phyloP scores from a whole-genome alignment of 2,888 invertebrate genomes.

The Caenorhabditis drosophilae region DNA sequence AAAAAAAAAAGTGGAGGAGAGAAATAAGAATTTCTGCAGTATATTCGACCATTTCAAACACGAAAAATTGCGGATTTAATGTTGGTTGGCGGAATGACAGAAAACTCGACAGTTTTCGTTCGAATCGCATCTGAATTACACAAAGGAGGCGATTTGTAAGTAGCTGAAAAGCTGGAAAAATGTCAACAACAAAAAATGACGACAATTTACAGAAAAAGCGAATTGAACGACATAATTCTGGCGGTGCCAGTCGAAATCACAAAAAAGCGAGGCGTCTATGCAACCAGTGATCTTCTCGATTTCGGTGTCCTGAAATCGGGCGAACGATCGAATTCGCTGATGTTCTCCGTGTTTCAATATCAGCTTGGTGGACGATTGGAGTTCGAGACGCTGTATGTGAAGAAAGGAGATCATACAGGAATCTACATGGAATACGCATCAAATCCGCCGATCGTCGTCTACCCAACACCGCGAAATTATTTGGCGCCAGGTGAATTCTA shows the following conservation, averaged over 20 bases:
- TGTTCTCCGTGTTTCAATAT: conserved; percentile 74
- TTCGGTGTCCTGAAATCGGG: conserved; percentile 79
- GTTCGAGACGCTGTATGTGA: conserved; percentile 57
- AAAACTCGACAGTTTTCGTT: conserved; percentile 60
- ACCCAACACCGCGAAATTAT: conserved; percentile 28
- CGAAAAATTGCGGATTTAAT: conserved; percentile 37
- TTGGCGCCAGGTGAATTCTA: conserved; percentile 10
- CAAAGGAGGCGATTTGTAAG: conserved; percentile 4
- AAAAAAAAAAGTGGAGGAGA: no score
- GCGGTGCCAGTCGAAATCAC: conserved; percentile 51
- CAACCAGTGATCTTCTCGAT: conserved; percentile 81
- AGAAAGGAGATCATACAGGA: conserved; percentile 49
- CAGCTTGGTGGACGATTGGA: conserved; percentile 77
- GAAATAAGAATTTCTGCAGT: no score
- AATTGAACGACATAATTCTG: conserved; percentile 26
- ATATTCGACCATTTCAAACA: conserved; percentile 44
- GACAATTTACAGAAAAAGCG: background rate
- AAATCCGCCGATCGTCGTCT: conserved; percentile 61
- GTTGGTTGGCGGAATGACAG: conserved; percentile 35
- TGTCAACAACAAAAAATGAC: conserved; percentile 4
- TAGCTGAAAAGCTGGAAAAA: no score
- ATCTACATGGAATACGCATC: conserved; percentile 63
- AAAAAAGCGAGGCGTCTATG: conserved; percentile 77
- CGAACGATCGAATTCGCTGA: conserved; percentile 76
- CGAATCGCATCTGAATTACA: conserved; percentile 36